These are phyloP conservation scores for Channa argus DNA, from an alignment of 2,113 vertebrate species.

Conservation along the genomic window DNA sequence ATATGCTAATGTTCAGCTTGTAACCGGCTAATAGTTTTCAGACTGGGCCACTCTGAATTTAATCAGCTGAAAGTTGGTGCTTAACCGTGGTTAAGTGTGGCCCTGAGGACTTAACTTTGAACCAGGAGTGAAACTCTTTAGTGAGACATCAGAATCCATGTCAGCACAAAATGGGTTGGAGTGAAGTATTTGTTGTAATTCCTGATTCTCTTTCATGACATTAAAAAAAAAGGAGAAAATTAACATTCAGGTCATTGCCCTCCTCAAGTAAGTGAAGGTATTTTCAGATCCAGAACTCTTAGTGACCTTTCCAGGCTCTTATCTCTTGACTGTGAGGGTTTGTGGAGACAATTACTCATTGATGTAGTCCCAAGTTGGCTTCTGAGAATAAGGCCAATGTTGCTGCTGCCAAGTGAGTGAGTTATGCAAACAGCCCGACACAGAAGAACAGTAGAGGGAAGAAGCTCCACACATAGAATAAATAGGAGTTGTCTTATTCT, in stretches of 20 bases:
- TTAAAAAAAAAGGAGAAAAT: no score
- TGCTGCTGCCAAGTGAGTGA: constrained; percentile 52
- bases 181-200: constrained; percentile 44
- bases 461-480: constrained; percentile 27
- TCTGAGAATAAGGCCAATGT: constrained; percentile 47
- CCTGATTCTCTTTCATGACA: constrained; percentile 41
- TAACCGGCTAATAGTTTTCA: constrained; percentile 62
- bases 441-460: constrained; percentile 21
- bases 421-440: constrained; percentile 51
- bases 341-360: constrained; percentile 62
- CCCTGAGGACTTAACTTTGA: constrained; percentile 49
- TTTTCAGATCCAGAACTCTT: constrained; percentile 51
- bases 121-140: constrained; percentile 39
- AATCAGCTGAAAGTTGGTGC: constrained; percentile 56
- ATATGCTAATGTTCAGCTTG: constrained; percentile 59
- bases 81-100: constrained; percentile 37
- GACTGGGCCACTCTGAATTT: constrained; percentile 56
- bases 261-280: constrained; percentile 31
- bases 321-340: constrained; percentile 40
- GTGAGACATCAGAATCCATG: constrained; percentile 40
- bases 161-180: constrained; percentile 32
- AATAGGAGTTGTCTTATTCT: constrained; percentile 27
- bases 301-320: constrained; percentile 52
- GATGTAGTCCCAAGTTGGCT: constrained; percentile 59
- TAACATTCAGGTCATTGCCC: constrained; percentile 21